Conservation (phyloP, 2,113 vertebrate genomes). For the Pseudorhombus dupliciocellatus region DNA sequence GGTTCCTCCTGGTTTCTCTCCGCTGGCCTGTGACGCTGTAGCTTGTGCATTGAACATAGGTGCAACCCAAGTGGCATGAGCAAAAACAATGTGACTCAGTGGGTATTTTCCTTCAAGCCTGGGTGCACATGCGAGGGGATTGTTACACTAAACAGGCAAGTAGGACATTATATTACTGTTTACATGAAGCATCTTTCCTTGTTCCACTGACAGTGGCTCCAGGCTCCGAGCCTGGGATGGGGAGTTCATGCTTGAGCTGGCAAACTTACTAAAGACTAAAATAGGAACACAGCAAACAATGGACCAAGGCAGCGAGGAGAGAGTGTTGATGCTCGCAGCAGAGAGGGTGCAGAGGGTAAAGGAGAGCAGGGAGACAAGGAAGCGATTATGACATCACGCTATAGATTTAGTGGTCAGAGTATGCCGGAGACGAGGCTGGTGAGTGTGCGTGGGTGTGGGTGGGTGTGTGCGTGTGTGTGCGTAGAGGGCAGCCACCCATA, state of each 20-base stretch:
- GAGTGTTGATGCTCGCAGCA: conserved; percentile 33
- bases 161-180: conserved; percentile 68
- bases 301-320: conserved; percentile 28
- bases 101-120: conserved; percentile 47
- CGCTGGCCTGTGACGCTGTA: not conserved
- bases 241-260: conserved; percentile 66
- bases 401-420: conserved; percentile 14
- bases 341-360: conserved; percentile 23
- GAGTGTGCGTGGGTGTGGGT: conserved; percentile 6
- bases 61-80: conserved; percentile 9
- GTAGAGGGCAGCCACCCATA: conserved; percentile 59
- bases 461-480: not conserved
- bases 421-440: conserved; percentile 15
- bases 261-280: conserved; percentile 68
- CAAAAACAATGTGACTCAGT: conserved; percentile 31
- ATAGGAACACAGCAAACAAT: conserved; percentile 57
- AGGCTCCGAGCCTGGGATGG: conserved; percentile 46
- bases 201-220: conserved; percentile 62
- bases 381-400: conserved; percentile 34
- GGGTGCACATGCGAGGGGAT: conserved; percentile 35
- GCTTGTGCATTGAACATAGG: conserved; percentile 16
- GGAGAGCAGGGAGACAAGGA: conserved; percentile 10
- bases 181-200: conserved; percentile 73
- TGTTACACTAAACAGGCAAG: conserved; percentile 67
- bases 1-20: not conserved